A percentile compares a stretch with the other conserved stretches of the same genome.
These are phyloP conservation scores for Ypsolopha scabrella DNA, from an alignment of 2,888 invertebrate genomes.

Conservation along the genomic window DNA sequence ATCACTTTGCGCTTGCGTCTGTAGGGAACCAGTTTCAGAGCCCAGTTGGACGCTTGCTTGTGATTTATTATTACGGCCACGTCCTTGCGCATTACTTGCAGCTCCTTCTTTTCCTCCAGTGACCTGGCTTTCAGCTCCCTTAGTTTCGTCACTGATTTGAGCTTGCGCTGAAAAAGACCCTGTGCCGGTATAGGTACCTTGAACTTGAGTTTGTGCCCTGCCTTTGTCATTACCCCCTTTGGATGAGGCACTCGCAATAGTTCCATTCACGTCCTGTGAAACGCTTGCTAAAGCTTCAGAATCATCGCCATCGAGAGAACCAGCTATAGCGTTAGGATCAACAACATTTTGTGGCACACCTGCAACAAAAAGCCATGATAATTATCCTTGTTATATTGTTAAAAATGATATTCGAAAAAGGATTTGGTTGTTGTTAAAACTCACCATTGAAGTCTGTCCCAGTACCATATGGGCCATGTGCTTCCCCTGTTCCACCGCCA, in stretches of 20 bases:
- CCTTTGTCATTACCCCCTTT: constrained; percentile 82
- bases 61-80: constrained; percentile 79
- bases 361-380: constrained; percentile 17
- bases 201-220: constrained; percentile 85
- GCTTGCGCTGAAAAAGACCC: constrained; percentile 88
- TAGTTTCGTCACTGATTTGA: constrained; percentile 79
- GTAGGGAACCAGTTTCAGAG: constrained; percentile 80
- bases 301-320: constrained; percentile 72
- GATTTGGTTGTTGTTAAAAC: no score
- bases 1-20: constrained; percentile 81
- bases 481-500: background rate
- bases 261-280: constrained; percentile 68
- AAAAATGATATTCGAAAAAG: no score
- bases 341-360: constrained; percentile 48
- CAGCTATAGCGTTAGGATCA: constrained; percentile 38
- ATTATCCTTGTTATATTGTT: no score
- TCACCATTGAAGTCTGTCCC: background rate
- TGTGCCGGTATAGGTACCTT: constrained; percentile 81
- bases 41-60: constrained; percentile 83
- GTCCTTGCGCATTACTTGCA: constrained; percentile 80
- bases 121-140: constrained; percentile 78
- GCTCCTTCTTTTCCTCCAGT: constrained; percentile 81
- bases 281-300: constrained; percentile 81
- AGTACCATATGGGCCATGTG: background rate
- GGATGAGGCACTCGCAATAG: constrained; percentile 81